Percentiles rank a stretch among this genome's conserved stretches.
These are phyloP conservation scores for Macrosiphum euphorbiae DNA, from an alignment of 2,888 invertebrate genomes.

Conservation along the genomic window DNA sequence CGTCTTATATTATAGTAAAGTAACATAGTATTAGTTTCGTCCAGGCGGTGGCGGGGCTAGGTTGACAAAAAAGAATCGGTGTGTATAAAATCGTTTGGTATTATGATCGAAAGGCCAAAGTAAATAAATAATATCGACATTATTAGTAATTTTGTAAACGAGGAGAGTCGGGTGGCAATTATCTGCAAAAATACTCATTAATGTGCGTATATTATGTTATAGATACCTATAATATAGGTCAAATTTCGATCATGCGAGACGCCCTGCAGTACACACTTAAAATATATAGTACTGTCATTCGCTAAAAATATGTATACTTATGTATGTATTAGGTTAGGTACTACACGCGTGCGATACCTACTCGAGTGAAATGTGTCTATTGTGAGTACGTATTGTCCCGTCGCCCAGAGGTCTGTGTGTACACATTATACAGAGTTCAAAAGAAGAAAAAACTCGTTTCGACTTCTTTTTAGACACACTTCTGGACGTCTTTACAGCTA, in stretches of 20 bases:
- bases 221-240: neutral
- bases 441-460: neutral
- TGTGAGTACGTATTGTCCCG: conserved; percentile 26
- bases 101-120: neutral
- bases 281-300: neutral
- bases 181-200: neutral
- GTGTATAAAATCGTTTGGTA: neutral
- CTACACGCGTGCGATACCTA: neutral
- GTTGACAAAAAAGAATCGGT: neutral
- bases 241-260: neutral
- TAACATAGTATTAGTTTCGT: neutral
- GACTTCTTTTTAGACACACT: neutral
- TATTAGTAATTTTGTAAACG: neutral
- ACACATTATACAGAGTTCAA: neutral
- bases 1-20: neutral
- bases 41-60: neutral
- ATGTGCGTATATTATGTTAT: neutral
- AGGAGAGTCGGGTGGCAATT: neutral
- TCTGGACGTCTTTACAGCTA: neutral
- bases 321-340: neutral
- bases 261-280: neutral
- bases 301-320: neutral
- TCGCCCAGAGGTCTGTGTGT: conserved; percentile 32
- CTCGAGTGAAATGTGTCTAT: conserved; percentile 33
- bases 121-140: neutral